Evolutionary conservation across 2,888 invertebrate species (phyloP).

Genomic region (Galerucella calmariensis): DNA sequence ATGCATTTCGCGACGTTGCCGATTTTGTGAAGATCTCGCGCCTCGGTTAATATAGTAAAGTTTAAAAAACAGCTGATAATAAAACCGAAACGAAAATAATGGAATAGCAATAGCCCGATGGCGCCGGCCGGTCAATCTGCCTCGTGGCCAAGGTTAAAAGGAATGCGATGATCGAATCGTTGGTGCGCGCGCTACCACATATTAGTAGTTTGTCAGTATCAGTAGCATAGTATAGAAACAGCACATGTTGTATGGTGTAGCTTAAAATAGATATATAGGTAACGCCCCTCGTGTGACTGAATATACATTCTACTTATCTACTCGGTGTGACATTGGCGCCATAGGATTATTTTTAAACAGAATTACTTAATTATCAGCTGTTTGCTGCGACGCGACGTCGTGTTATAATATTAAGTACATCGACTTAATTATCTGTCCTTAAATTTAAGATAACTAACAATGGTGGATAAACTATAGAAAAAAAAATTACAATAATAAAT

Average conservation of each 20-base stretch:
- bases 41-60: background rate
- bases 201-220: background rate
- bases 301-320: slow-evolving; percentile 8
- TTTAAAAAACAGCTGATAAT: slow-evolving; percentile 14
- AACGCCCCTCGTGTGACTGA: slow-evolving; percentile 10
- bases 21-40: background rate
- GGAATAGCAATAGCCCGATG: slow-evolving; percentile 9
- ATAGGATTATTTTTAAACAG: slow-evolving; percentile 11
- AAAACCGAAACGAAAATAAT: slow-evolving; percentile 6
- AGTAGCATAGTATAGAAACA: slow-evolving; percentile 2
- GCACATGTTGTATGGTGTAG: background rate
- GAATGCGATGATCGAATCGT: slow-evolving; percentile 3
- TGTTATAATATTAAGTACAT: background rate
- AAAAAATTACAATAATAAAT: too few species aligned
- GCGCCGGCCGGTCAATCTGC: slow-evolving; percentile 14
- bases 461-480: background rate
- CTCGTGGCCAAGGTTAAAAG: slow-evolving; percentile 12
- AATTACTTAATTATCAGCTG: slow-evolving; percentile 8
- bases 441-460: background rate
- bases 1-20: slow-evolving; percentile 3
- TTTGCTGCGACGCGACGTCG: background rate
- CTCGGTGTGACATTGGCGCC: slow-evolving; percentile 9
- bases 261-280: slow-evolving; percentile 15
- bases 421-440: background rate
- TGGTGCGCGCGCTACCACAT: background rate